These are phyloP conservation scores for Crossocerus cetratus DNA, from an alignment of 2,888 invertebrate species.

Conservation along the genomic window DNA sequence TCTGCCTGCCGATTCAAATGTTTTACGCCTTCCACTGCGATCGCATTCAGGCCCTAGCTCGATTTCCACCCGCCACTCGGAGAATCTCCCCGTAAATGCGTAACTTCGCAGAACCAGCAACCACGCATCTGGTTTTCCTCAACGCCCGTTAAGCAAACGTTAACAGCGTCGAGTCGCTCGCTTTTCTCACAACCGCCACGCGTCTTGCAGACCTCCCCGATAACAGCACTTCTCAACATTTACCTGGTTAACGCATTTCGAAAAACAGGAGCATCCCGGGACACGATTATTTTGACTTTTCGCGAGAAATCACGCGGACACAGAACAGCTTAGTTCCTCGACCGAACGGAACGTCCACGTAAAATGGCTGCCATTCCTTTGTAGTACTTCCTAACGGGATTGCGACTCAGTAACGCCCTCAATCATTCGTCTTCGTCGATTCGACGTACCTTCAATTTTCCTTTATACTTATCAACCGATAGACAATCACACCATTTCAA, in stretches of 20 bases:
- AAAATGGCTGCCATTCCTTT: constrained; percentile 66
- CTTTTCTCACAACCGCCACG: constrained; percentile 10
- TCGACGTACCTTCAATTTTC: constrained; percentile 33
- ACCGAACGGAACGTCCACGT: constrained; percentile 60
- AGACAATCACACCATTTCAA: constrained; percentile 15
- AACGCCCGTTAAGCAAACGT: constrained; percentile 46
- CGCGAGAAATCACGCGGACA: constrained; percentile 60
- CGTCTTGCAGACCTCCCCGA: constrained; percentile 1
- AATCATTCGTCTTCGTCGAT: constrained; percentile 47
- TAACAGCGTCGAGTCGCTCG: constrained; percentile 28
- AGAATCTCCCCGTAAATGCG: constrained; percentile 36
- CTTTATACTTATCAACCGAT: constrained; percentile 27
- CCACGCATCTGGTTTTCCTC: constrained; percentile 58
- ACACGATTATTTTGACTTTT: constrained; percentile 54
- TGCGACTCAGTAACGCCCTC: constrained; percentile 30
- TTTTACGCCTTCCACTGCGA: constrained; percentile 10
- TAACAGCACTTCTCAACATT: constrained; percentile 34
- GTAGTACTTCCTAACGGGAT: constrained; percentile 56
- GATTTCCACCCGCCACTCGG: constrained; percentile 23
- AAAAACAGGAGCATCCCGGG: constrained; percentile 46
- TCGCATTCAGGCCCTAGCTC: constrained; percentile 10
- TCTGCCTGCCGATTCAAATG: constrained; percentile 6
- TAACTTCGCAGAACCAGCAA: constrained; percentile 41
- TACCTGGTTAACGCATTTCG: constrained; percentile 59
- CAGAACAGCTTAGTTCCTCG: constrained; percentile 61